Evolutionary conservation across 2,113 vertebrate genomes (phyloP).

Genomic region (Galemys pyrenaicus): DNA sequence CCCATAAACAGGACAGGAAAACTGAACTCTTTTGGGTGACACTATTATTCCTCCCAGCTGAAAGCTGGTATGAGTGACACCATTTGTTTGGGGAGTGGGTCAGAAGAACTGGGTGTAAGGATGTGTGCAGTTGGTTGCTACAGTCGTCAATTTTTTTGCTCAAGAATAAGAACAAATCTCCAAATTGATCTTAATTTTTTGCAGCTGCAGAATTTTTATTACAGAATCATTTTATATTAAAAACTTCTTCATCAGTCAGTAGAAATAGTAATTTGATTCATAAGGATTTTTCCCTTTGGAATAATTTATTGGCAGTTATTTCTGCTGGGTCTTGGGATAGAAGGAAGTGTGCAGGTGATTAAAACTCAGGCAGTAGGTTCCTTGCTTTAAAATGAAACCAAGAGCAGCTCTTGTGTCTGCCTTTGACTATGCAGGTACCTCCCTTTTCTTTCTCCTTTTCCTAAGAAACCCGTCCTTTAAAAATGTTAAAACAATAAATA

Average conservation of each 20-base stretch:
- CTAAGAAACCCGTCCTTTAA: too few relatives aligned
- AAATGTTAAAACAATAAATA: too few relatives aligned
- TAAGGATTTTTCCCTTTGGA: neutral
- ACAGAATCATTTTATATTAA: constrained; percentile 47
- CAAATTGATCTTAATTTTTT: constrained; percentile 47
- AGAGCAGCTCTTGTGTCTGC: too few relatives aligned
- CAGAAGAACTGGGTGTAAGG: neutral
- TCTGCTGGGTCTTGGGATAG: neutral
- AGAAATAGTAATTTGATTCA: constrained; percentile 53
- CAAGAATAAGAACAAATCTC: constrained; percentile 55
- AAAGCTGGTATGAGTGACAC: neutral
- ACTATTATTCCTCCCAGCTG: neutral
- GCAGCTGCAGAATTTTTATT: constrained; percentile 29
- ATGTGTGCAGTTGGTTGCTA: neutral
- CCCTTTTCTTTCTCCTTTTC: too few relatives aligned
- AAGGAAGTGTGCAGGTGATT: constrained; percentile 14
- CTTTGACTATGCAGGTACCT: too few relatives aligned
- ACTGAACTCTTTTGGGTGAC: neutral
- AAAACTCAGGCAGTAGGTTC: neutral
- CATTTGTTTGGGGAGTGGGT: neutral
- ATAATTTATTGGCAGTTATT: constrained; percentile 54
- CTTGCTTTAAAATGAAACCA: neutral
- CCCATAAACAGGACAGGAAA: neutral
- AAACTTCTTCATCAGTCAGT: constrained; percentile 11
- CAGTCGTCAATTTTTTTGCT: neutral